phyloP scores from a whole-genome alignment of 64 coral and sea anemone genomes.

The Acropora yongei region DNA sequence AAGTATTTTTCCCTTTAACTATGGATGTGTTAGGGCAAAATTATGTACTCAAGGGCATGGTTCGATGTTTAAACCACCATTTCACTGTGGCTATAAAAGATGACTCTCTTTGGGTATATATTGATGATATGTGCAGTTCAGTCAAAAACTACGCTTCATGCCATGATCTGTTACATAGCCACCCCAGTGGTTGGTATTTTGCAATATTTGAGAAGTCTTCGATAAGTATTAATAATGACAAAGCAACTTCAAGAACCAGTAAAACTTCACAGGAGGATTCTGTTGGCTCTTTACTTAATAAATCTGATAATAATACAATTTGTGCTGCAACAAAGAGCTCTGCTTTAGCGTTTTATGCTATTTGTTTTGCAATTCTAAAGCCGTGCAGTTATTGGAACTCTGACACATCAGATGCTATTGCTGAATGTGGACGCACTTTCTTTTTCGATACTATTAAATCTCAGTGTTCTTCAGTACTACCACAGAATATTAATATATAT shows the following conservation, averaged over 20 bases:
- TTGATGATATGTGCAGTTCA: too few relatives aligned
- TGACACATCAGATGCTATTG: constrained; percentile 36
- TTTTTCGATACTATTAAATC: not conserved
- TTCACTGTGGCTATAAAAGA: too few relatives aligned
- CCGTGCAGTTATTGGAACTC: constrained; percentile 55
- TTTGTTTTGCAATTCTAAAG: constrained; percentile 34
- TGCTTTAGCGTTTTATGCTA: constrained; percentile 53
- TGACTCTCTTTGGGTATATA: too few relatives aligned
- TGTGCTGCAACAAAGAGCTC: not conserved
- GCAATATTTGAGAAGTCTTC: not conserved
- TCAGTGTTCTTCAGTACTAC: not conserved
- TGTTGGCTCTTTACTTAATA: constrained; percentile 21
- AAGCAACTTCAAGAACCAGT: constrained; percentile 9
- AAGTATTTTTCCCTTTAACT: too few relatives aligned
- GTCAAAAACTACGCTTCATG: not conserved
- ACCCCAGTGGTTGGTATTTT: not conserved
- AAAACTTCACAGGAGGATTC: constrained; percentile 10
- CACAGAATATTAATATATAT: constrained; percentile 34
- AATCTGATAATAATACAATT: constrained; percentile 15
- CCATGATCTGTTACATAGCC: not conserved
- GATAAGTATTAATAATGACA: not conserved
- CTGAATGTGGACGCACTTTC: constrained; percentile 15
- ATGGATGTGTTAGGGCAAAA: too few relatives aligned
- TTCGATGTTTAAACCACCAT: too few relatives aligned
- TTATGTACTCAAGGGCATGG: too few relatives aligned